Base-by-base conservation (phyloP, 2,888 invertebrate genomes). In the Iselma pallidipennis region DNA sequence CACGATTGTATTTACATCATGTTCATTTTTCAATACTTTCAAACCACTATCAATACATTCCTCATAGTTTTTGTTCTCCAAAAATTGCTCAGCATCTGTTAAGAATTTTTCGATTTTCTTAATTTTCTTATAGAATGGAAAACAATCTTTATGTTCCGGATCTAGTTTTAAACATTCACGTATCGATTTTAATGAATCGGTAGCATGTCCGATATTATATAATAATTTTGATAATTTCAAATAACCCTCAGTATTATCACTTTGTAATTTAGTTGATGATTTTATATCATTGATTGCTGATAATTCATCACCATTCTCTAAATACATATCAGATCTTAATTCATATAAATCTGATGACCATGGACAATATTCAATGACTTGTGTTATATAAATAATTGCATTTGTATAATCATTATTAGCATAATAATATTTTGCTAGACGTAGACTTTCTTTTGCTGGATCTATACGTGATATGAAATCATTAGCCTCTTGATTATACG, bases 91-190 rank as follows among this genome's bases (percentile, higher is more conserved):
- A 9, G 91, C 89, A 23, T 89, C 87, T 4, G 90, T 79, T 58
- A 95, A 79, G 60, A 89, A 83, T 78, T 95, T 96, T 68, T 93
- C 94, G 12, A 99, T 86, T 79, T 97, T 96, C 80, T 96, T 96
- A 29, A 98, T 85, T 79, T 93, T 94, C 81, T 98, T 99, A 84
- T 99, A 99, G 76, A 96, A 91, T 19, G 93, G 90, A 82, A 96
- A 96, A 82, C 98, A 99, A 73, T 91, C 87, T 82, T 96, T 95
- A 83, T 99, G 97, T 74, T 99, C 99, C 0, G 98, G 98, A 82
- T 99, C 98, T 45, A 98, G 84, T 79, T 94, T 96, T 16, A 99
- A 85, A 80, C 99, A 99, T 81, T 99, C 98, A 19, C 99, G 89
- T 67, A 99, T 91, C 82, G 98, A 95, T 82, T 90, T 92, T 33